Conservation (phyloP, 2,888 invertebrate genomes). For the Conops quadrifasciatus region DNA sequence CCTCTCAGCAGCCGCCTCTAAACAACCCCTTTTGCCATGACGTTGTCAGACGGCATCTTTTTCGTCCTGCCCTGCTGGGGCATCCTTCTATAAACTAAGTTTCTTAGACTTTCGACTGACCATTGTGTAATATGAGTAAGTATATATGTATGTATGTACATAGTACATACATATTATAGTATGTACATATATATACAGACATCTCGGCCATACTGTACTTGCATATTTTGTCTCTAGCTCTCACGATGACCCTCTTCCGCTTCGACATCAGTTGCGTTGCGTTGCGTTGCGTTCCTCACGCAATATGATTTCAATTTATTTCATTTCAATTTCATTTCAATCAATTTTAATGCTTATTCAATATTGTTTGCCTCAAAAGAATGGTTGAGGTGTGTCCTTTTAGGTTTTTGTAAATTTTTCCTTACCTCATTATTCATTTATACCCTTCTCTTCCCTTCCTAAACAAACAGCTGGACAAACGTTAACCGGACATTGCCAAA, state of each 20-base stretch:
- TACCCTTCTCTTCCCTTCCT: background rate
- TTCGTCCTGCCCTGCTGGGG: background rate
- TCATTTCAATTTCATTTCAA: slow-evolving; percentile 1
- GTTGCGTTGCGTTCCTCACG: background rate
- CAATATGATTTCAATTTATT: slow-evolving; percentile 14
- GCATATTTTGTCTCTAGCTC: background rate
- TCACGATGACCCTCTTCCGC: slow-evolving; percentile 18
- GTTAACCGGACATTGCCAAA: slow-evolving; percentile 30
- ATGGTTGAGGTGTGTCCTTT: slow-evolving; percentile 13
- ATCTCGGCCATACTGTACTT: no score
- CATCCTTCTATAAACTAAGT: no score
- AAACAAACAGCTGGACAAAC: slow-evolving; percentile 31
- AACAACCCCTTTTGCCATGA: background rate
- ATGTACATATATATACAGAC: no score
- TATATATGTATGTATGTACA: no score
- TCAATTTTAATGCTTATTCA: slow-evolving; percentile 8
- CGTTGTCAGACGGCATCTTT: background rate
- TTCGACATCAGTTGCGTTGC: slow-evolving; percentile 5
- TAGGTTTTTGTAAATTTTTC: background rate
- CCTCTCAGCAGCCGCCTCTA: slow-evolving; percentile 3
- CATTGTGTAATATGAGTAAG: no score
- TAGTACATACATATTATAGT: no score
- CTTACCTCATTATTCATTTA: background rate
- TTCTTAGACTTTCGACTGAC: no score
- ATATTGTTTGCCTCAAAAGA: no score